A percentile compares a stretch with the other conserved stretches of the same genome.
These are phyloP conservation scores for Agrilus mali DNA, from an alignment of 2,888 invertebrate genomes.

Conservation along the genomic window DNA sequence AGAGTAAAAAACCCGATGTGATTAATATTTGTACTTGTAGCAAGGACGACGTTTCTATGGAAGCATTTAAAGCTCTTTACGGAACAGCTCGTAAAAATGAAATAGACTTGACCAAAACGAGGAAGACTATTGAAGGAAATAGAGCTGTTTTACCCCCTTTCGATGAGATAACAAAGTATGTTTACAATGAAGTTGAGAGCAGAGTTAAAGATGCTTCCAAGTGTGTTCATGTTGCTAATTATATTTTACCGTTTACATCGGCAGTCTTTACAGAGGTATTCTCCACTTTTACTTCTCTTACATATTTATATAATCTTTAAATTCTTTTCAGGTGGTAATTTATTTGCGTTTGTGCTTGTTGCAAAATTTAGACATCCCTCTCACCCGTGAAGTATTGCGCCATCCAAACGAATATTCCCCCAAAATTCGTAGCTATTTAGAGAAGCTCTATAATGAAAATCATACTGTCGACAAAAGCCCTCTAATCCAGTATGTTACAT, in stretches of 20 bases:
- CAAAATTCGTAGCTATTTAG: constrained; percentile 51
- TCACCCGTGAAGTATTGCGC: constrained; percentile 37
- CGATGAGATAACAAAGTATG: constrained; percentile 54
- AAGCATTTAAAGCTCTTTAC: constrained; percentile 63
- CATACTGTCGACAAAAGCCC: constrained; percentile 41
- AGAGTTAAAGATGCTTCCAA: constrained; percentile 46
- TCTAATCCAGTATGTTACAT: constrained; percentile 51
- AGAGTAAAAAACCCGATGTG: background rate
- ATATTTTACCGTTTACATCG: constrained; percentile 58
- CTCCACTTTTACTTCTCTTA: constrained; percentile 4
- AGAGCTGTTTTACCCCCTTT: constrained; percentile 56
- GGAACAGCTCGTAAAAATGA: constrained; percentile 49
- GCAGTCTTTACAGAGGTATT: constrained; percentile 61
- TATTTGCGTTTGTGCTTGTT: constrained; percentile 73
- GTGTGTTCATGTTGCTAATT: constrained; percentile 49
- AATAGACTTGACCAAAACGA: constrained; percentile 29
- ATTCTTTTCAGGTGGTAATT: constrained; percentile 38
- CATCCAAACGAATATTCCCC: constrained; percentile 55
- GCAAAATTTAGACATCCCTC: constrained; percentile 44
- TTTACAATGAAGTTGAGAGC: constrained; percentile 53
- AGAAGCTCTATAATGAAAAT: constrained; percentile 33
- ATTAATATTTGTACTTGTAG: constrained; percentile 29
- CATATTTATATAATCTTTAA: constrained; percentile 2
- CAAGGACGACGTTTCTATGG: constrained; percentile 62
- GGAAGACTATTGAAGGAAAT: constrained; percentile 16